Evolutionary conservation across 2,113 vertebrate genomes (phyloP), one percentile per base, ranked within the genome.

Genomic region (Tetrao urogallus): DNA sequence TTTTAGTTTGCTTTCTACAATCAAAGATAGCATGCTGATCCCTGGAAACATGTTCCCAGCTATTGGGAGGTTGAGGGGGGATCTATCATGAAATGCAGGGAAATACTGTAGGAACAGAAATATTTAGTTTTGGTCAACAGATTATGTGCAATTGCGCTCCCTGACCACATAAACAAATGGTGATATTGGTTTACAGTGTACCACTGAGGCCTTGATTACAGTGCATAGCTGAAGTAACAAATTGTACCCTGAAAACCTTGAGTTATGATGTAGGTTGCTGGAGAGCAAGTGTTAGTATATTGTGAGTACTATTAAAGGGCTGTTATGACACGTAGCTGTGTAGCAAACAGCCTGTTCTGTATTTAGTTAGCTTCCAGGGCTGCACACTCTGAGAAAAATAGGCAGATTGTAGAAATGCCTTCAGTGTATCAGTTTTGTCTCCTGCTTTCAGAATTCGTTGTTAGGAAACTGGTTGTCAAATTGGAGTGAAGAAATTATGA

Each of bases 151-250:
- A 13, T 30, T 6, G 30, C 18, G 1, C 10, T 63, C 28, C 18
- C 7, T 58, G 0, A 14, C 52, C 57, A 10, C 40, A 11, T 24
- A 3, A 43, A 27, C 25, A 36, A 58, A 48, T 5, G 1, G 2
- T 8, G 15, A 9, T 36, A 1, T 4, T 13, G 11, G 15, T 80
- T 56, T 67, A 16, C 48, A 27, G 0, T 1, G 0, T 34, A 10
- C 5, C 6, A 1, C 4, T 1, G 34, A 40, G 22, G 15, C 10
- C 76, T 38, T 60, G 34, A 27, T 70, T 43, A 2, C 7, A 0
- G 0, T 8, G 50, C 34, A 4, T 64, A 25, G 36, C 3, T 7
- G 6, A 12, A 32, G 20, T 30, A 28, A 7, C 19, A 50, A 64
- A 36, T 25, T 42, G 54, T 63, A 13, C 5, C 9, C 18, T 6